Base-by-base conservation (phyloP, 2,888 invertebrate genomes). In the Branchellion lobata region DNA sequence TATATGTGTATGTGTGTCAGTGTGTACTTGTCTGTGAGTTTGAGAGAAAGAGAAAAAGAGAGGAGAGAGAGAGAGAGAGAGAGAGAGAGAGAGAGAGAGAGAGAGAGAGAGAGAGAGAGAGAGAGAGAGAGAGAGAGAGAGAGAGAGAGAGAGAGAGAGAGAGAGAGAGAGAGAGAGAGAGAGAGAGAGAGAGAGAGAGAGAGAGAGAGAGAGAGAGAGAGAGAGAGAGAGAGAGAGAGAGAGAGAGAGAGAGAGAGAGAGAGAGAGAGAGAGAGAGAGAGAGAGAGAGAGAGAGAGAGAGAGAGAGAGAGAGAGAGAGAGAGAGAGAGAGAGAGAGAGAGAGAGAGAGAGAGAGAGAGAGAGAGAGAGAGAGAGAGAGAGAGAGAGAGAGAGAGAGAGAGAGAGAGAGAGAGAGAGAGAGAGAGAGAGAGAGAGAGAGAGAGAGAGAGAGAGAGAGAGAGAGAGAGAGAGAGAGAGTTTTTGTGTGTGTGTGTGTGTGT, bases 291-390 rank as follows among this genome's bases (percentile, higher is more conserved):
- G 1, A 21, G 21, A 53, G 18, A 14, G 21, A 8, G 65, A 65
- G 5, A 21, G 65, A 65, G 5, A 21, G 65, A 65, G 5, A 65
- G 65, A 65, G 11, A 65, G 65, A 65, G 11, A 65, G 65, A 65
- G 11, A 65, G 65, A 76, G 76, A 76, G 51, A 1, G 76, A 57
- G 51, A 76, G 76, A 57, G 76, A 1, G 51, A 57, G 76, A 76
- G 51, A 76, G 76, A 3, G 76, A 76, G 51, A 76, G 76, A 76
- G 1, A 53, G 76, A 76, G 11, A 51, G n/a, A n/a, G n/a, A n/a
- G n/a, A n/a, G n/a, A n/a, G n/a, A n/a, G n/a, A n/a, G n/a, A n/a
- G n/a, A n/a, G n/a, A n/a, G n/a, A n/a, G n/a, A n/a, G n/a, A n/a
- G n/a, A n/a, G n/a, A n/a, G n/a, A n/a, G n/a, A n/a, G n/a, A n/a